Evolutionary conservation across 1,140 invertebrate species (phyloP).

Genomic region (Psix sp.): DNA sequence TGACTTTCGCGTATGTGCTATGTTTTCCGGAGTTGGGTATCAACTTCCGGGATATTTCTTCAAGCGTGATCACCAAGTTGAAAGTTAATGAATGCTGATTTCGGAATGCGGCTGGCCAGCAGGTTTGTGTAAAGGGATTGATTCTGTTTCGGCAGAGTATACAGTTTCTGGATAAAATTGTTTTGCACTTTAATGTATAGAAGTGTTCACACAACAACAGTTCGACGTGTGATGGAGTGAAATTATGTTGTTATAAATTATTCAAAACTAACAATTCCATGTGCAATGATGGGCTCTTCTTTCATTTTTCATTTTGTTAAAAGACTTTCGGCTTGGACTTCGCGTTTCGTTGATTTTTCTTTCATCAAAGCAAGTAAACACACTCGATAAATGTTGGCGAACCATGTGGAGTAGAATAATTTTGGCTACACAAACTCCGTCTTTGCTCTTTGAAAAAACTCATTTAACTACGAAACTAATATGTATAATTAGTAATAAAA

Average conservation of each 20-base stretch:
- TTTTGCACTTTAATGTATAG: not conserved
- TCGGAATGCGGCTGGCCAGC: slow-evolving; percentile 5
- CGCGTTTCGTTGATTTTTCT: not conserved
- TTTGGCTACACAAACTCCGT: not conserved
- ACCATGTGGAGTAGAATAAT: slow-evolving; percentile 10
- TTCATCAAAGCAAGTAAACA: slow-evolving; percentile 4
- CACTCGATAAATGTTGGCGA: slow-evolving; percentile 10
- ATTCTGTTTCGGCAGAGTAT: slow-evolving; percentile 11
- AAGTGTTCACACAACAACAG: slow-evolving; percentile 7
- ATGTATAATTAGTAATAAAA: slow-evolving; percentile 8
- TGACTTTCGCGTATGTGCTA: too few relatives aligned
- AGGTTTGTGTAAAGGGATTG: not conserved
- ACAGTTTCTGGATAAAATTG: not conserved
- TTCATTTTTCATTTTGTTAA: too few relatives aligned
- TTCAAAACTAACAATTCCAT: slow-evolving; percentile 11
- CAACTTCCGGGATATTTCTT: not conserved
- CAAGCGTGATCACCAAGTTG: slow-evolving; percentile 2
- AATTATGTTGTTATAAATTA: slow-evolving; percentile 18
- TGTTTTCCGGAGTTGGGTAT: too few relatives aligned
- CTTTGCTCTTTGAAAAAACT: not conserved
- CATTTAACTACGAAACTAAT: not conserved
- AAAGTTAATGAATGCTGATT: slow-evolving; percentile 14
- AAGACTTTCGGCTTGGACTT: too few relatives aligned
- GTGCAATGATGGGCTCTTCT: slow-evolving; percentile 4
- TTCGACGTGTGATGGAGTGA: slow-evolving; percentile 7